Percentiles rank a stretch among this genome's conserved stretches.
These are phyloP conservation scores for Ennomos fuscantarius DNA, from an alignment of 2,888 invertebrate genomes.

Conservation along the genomic window DNA sequence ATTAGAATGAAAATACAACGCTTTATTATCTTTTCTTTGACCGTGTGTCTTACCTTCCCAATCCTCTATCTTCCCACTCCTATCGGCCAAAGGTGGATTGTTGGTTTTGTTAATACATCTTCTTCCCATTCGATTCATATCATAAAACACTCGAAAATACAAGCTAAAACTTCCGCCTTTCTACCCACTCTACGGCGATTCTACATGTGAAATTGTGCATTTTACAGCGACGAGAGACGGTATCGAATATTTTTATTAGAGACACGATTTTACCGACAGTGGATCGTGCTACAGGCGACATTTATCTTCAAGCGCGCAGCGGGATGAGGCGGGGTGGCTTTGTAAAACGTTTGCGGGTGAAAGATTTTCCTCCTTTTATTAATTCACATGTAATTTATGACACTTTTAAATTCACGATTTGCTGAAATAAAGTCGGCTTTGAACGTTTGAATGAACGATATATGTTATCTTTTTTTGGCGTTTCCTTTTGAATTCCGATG, in stretches of 20 bases:
- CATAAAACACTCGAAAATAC: conserved; percentile 15
- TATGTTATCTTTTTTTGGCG: conserved; percentile 28
- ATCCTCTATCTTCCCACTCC: conserved; percentile 57
- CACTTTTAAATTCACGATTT: conserved; percentile 61
- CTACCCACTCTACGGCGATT: conserved; percentile 9
- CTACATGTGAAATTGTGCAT: conserved; percentile 32
- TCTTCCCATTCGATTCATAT: conserved; percentile 56
- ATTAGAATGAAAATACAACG: conserved; percentile 82
- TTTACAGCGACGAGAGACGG: conserved; percentile 47
- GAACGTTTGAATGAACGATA: conserved; percentile 42
- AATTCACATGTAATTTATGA: conserved; percentile 79
- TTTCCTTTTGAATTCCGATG: conserved; percentile 26
- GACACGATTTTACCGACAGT: conserved; percentile 67
- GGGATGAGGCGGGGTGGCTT: conserved; percentile 61
- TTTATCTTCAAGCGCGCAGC: conserved; percentile 64
- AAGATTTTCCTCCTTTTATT: conserved; percentile 77
- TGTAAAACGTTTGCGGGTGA: conserved; percentile 75
- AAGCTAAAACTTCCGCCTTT: conserved; percentile 6
- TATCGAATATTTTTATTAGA: conserved; percentile 64
- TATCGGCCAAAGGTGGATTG: conserved; percentile 59
- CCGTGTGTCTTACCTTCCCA: conserved; percentile 75
- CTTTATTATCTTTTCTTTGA: conserved; percentile 81
- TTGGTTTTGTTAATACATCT: conserved; percentile 57
- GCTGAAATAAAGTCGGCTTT: conserved; percentile 54
- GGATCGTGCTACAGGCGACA: conserved; percentile 72